phyloP scores from a whole-genome alignment of 2,888 invertebrate species.

The Drosophila stalkeri region DNA sequence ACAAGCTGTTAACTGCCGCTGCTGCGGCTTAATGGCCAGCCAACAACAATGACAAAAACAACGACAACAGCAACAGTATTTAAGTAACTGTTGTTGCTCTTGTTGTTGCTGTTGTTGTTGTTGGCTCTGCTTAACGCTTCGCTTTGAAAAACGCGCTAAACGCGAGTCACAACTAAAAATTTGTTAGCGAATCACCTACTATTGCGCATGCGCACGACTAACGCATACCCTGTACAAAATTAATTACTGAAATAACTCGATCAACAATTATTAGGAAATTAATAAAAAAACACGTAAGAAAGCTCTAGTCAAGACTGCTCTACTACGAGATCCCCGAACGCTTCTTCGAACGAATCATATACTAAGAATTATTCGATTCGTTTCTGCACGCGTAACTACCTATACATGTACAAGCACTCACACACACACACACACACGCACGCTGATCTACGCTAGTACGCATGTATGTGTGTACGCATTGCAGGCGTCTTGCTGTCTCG shows the following conservation, averaged over 20 bases:
- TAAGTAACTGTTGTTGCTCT: constrained; percentile 19
- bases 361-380: no score
- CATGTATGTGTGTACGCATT: no score
- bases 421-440: no score
- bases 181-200: not conserved
- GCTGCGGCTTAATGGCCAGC: constrained; percentile 66
- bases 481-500: no score
- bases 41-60: constrained; percentile 20
- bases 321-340: no score
- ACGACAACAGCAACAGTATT: constrained; percentile 16
- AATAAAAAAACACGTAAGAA: no score
- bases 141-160: constrained; percentile 34
- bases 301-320: no score
- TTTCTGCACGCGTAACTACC: no score
- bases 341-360: no score
- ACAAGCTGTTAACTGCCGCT: constrained; percentile 77
- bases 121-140: constrained; percentile 39
- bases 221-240: not conserved
- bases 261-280: not conserved
- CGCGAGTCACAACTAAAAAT: constrained; percentile 1
- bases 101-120: constrained; percentile 21
- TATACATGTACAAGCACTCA: no score
- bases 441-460: no score
- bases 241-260: not conserved
- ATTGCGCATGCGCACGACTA: not conserved